Base-by-base conservation (phyloP, 1,140 invertebrate genomes). In the Gryllus bimaculatus region DNA sequence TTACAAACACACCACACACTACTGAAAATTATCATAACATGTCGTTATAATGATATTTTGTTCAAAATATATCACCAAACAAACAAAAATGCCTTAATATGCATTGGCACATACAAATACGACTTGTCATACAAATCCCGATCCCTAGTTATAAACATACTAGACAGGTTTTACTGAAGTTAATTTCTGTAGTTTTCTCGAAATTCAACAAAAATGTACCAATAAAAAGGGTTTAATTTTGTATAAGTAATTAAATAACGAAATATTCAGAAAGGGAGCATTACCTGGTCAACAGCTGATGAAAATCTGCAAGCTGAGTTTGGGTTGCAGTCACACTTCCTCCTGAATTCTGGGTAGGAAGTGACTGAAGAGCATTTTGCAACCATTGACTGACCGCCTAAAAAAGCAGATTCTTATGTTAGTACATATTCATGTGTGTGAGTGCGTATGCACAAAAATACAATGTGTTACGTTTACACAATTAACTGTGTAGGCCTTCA, bases 221-320 rank as follows among this genome's bases (percentile, higher is more conserved):
- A 76, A 13, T 13, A 76, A 26, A 1, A 76, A 1, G 3, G 12
- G 7, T 18, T 15, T 15, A 76, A 21, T 21, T 76, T 76, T 21
- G 75, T 47, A 76, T 18, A 47, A 47, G 3, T 26, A 15, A 76
- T 15, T 15, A 73, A 13, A n/a, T 73, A 1, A 15, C n/a, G 66
- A 73, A 15, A 15, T 73, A 3, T 15, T 73, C 6, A n/a, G n/a
- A n/a, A n/a, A 3, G 66, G 1, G 13, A n/a, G 26, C 8, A 39
- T 39, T 49, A 78, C 78, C 78, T 91, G 47, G 91, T 89, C 73
- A 95, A 88, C 78, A 89, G 88, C 81, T 89, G 90, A 85, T 96
- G 95, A 85, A 98, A 96, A 83, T 96, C 93, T 83, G 90, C 88
- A 79, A 97, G 87, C 85, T 98, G 96, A 81, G 92, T 90, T 13